A percentile compares a stretch with the other conserved stretches of the same genome.
Evolutionary conservation across 2,888 invertebrate genomes (phyloP).

Genomic region (Pachycephus smyrnensis): DNA sequence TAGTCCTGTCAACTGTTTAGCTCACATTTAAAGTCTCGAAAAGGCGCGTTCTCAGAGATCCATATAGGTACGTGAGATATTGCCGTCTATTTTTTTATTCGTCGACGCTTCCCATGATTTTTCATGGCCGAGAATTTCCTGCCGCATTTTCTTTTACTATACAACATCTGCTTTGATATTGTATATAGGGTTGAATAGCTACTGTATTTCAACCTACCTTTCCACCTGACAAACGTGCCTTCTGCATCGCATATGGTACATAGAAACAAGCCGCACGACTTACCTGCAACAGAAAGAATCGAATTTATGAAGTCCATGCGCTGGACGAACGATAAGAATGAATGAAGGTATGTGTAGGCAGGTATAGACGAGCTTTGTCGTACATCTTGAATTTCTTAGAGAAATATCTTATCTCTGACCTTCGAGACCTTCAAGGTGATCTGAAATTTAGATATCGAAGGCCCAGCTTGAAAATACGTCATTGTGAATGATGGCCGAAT

Average conservation of each 20-base stretch:
- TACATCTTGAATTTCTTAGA: neutral
- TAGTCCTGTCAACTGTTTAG: neutral
- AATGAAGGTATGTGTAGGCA: neutral
- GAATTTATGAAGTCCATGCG: neutral
- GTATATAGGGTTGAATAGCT: neutral
- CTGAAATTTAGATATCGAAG: neutral
- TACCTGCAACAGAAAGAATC: constrained; percentile 22
- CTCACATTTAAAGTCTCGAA: neutral
- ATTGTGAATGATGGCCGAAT: too few species aligned
- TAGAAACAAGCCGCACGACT: constrained; percentile 12
- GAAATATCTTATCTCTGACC: neutral
- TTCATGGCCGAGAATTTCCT: neutral
- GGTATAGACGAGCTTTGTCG: neutral
- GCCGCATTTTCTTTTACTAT: neutral
- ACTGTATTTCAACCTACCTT: neutral
- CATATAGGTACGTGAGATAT: neutral
- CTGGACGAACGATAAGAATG: neutral
- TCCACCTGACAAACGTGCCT: neutral
- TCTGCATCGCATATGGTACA: neutral
- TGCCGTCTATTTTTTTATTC: neutral
- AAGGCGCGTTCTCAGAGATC: neutral
- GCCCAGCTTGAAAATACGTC: too few species aligned
- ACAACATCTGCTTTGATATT: neutral
- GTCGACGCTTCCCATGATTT: neutral
- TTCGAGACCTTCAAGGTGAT: neutral